Percentiles rank a stretch among this genome's conserved stretches.
phyloP scores from a whole-genome alignment of 2,113 vertebrate species.

The Dipodomys merriami region DNA sequence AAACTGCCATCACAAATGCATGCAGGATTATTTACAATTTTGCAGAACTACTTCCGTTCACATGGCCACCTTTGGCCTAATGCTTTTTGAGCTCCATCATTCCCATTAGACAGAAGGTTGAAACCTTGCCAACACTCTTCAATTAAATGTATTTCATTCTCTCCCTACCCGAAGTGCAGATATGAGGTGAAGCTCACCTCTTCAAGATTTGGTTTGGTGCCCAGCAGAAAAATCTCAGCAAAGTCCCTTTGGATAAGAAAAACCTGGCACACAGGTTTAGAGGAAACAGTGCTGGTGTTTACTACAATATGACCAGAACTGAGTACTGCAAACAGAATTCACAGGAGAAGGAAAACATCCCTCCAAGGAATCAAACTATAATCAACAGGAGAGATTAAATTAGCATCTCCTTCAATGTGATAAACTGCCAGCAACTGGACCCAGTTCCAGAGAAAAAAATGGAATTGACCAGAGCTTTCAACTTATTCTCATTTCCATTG shows the following conservation, averaged over 20 bases:
- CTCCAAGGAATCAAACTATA: background rate
- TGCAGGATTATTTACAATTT: background rate
- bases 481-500: background rate
- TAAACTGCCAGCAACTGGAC: background rate
- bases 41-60: background rate
- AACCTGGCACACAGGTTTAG: background rate
- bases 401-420: constrained; percentile 32
- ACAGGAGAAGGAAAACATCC: background rate
- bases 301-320: background rate
- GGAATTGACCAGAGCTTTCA: background rate
- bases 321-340: background rate
- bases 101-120: background rate
- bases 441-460: background rate
- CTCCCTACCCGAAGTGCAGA: background rate
- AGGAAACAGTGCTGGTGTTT: background rate
- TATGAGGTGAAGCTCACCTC: background rate
- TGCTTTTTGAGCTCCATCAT: background rate
- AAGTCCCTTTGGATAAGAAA: background rate
- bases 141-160: background rate
- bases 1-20: background rate
- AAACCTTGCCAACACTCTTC: background rate
- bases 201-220: background rate
- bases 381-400: constrained; percentile 50
- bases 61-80: background rate
- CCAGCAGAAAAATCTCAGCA: background rate